Conservation (phyloP, 1,140 invertebrate species). For the Diorhabda sublineata region DNA sequence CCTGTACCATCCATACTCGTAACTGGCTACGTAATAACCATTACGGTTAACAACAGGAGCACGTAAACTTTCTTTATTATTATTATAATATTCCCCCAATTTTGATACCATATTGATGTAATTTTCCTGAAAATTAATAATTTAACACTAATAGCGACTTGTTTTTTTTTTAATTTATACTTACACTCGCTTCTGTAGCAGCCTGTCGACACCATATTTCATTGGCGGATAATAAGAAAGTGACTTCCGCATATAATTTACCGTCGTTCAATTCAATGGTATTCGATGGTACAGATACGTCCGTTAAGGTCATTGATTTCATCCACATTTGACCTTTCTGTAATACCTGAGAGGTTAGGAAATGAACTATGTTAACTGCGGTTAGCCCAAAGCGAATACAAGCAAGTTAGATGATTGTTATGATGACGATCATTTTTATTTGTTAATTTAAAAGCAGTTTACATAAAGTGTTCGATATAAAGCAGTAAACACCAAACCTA, state of each 20-base stretch:
- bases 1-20: conserved; percentile 57
- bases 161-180: conserved; percentile 23
- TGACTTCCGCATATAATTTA: conserved; percentile 35
- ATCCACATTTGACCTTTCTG: conserved; percentile 39
- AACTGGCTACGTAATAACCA: conserved; percentile 57
- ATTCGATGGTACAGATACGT: conserved; percentile 42
- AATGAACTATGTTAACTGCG: conserved; percentile 17
- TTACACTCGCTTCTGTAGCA: conserved; percentile 38
- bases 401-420: conserved; percentile 8
- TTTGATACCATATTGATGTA: conserved; percentile 52
- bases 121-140: conserved; percentile 45
- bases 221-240: conserved; percentile 37
- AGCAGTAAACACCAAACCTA: too few relatives aligned
- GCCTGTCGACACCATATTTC: conserved; percentile 44
- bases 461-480: too few relatives aligned
- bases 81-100: conserved; percentile 55
- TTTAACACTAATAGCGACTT: too few relatives aligned
- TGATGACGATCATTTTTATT: neutral
- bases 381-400: conserved; percentile 23
- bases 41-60: conserved; percentile 31
- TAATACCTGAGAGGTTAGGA: conserved; percentile 39
- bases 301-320: conserved; percentile 15
- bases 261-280: conserved; percentile 38
- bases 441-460: too few relatives aligned
- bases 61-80: conserved; percentile 19